phyloP scores from a whole-genome alignment of 2,888 invertebrate genomes.

The Protonemura montana region DNA sequence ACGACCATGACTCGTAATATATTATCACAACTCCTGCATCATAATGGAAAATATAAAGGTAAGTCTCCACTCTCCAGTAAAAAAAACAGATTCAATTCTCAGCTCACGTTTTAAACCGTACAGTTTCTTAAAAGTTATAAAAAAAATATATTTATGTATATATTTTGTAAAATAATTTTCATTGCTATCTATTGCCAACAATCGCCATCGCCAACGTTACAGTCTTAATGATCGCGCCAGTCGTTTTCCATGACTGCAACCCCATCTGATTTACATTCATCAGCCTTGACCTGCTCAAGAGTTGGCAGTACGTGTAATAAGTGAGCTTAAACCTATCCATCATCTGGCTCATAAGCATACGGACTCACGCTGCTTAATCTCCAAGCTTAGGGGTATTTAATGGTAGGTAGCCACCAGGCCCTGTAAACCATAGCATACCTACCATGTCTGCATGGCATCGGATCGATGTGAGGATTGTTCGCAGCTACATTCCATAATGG shows the following conservation, averaged over 20 bases:
- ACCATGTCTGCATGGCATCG: not conserved
- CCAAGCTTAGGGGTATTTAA: not conserved
- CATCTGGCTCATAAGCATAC: not conserved
- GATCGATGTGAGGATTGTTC: not conserved
- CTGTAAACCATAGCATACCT: not conserved
- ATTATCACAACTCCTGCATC: not conserved
- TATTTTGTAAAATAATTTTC: no score
- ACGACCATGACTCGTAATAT: not conserved
- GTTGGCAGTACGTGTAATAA: not conserved
- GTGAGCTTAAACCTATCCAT: constrained; percentile 1
- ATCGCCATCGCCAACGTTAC: not conserved
- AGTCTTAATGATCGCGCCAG: not conserved
- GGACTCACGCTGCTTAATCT: not conserved
- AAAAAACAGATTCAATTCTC: not conserved
- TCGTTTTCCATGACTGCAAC: no score
- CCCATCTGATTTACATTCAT: not conserved
- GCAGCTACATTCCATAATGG: not conserved
- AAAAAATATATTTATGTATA: no score
- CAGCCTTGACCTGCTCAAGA: constrained; percentile 12
- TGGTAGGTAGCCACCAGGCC: not conserved
- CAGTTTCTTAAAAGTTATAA: no score
- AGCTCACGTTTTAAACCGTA: not conserved
- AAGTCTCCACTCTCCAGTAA: not conserved
- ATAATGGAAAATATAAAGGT: not conserved
- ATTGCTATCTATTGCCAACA: not conserved